These are phyloP conservation scores for Brachionus koreanus DNA, from an alignment of 1,140 invertebrate species.

Conservation along the genomic window DNA sequence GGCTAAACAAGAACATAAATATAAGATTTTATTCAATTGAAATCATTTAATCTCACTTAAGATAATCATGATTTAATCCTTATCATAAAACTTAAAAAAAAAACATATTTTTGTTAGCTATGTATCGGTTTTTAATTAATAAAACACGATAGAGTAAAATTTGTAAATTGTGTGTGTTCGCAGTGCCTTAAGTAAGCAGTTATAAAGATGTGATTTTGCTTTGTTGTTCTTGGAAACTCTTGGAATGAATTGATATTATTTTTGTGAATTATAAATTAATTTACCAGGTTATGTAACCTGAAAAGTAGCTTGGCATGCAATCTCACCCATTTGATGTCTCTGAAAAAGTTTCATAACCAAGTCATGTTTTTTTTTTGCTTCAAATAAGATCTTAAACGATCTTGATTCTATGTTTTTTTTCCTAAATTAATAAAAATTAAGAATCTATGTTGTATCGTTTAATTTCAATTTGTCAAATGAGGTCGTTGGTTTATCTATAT, in stretches of 20 bases:
- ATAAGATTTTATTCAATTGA: neutral
- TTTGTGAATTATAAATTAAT: neutral
- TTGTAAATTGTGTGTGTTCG: neutral
- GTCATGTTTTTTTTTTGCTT: too few species aligned
- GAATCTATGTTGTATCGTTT: neutral
- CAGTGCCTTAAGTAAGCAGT: neutral
- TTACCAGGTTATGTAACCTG: neutral
- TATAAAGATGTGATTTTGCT: neutral
- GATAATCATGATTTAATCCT: slow-evolving; percentile 14
- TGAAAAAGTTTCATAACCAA: neutral
- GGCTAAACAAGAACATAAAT: neutral
- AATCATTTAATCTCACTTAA: slow-evolving; percentile 17
- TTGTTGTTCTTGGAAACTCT: slow-evolving; percentile 10
- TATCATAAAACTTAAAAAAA: neutral
- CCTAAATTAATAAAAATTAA: neutral
- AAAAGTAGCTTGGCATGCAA: neutral
- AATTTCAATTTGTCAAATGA: neutral
- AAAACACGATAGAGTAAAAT: neutral
- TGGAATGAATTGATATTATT: neutral
- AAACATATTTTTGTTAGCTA: neutral
- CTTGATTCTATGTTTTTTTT: neutral
- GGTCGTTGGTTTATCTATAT: neutral
- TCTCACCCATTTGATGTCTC: neutral
- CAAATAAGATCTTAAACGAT: neutral
- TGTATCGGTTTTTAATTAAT: neutral